phyloP scores from a whole-genome alignment of 2,888 invertebrate species.

The Pyrochroa serraticornis region DNA sequence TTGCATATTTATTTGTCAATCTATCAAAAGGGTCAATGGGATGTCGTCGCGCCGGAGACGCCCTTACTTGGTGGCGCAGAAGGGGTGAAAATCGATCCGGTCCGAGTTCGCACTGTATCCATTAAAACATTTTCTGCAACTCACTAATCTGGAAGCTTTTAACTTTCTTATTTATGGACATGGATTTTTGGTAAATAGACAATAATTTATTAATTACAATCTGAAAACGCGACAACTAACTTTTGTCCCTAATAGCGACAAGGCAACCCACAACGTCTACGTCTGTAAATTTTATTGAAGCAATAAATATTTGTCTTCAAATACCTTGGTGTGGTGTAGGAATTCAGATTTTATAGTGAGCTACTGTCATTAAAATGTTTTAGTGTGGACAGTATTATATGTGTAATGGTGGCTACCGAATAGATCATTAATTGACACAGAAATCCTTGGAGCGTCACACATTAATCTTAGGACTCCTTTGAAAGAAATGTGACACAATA shows the following conservation, averaged over 20 bases:
- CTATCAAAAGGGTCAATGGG: conserved; percentile 46
- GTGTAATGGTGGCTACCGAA: conserved; percentile 42
- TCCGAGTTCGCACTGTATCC: conserved; percentile 47
- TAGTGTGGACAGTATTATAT: conserved; percentile 40
- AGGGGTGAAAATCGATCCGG: conserved; percentile 51
- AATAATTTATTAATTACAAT: not conserved
- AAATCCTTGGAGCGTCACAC: conserved; percentile 26
- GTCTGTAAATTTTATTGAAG: conserved; percentile 17
- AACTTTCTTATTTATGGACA: conserved; percentile 44
- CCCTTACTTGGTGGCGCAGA: conserved; percentile 42
- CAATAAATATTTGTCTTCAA: conserved; percentile 18
- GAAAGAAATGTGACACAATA: conserved; percentile 23
- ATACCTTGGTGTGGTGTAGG: conserved; percentile 12
- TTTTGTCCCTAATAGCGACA: not conserved
- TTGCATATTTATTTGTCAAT: conserved; percentile 52
- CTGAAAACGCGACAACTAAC: too few species aligned
- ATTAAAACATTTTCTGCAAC: conserved; percentile 52
- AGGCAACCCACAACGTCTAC: conserved; percentile 11
- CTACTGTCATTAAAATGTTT: conserved; percentile 38
- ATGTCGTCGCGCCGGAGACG: conserved; percentile 41
- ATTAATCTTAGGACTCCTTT: conserved; percentile 17
- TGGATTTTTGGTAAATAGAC: conserved; percentile 29
- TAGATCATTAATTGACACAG: conserved; percentile 42
- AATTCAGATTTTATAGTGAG: conserved; percentile 23
- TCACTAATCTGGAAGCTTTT: conserved; percentile 50